phyloP scores from a whole-genome alignment of 2,113 vertebrate species.

The Urocolius indicus region DNA sequence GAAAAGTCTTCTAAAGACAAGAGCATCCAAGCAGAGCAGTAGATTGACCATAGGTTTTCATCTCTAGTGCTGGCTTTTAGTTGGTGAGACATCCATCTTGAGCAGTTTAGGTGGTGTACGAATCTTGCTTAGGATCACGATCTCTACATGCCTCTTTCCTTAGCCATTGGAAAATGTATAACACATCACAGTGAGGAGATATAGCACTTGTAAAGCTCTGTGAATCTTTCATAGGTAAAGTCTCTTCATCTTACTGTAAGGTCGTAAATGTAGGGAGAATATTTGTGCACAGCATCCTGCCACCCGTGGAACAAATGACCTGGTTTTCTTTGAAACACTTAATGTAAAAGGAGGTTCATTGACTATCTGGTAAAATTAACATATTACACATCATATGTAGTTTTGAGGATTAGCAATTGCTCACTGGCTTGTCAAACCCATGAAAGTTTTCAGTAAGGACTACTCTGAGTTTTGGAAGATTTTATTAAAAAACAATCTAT shows the following conservation, averaged over 20 bases:
- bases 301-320: background rate
- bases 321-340: slow-evolving; percentile 23
- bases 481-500: background rate
- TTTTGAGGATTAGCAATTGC: background rate
- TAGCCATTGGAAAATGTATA: background rate
- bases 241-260: background rate
- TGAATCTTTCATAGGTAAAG: background rate
- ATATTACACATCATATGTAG: background rate
- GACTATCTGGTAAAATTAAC: background rate
- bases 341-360: background rate
- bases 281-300: background rate
- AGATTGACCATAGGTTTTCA: background rate
- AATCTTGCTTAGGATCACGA: background rate
- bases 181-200: background rate
- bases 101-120: background rate
- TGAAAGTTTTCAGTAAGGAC: background rate
- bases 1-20: background rate
- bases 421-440: background rate
- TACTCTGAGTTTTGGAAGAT: background rate
- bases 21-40: background rate
- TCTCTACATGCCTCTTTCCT: background rate
- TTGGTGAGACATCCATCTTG: background rate
- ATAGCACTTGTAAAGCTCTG: background rate
- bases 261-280: background rate
- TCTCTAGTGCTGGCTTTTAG: background rate